A percentile compares a stretch with the other conserved stretches of the same genome.
phyloP scores from a whole-genome alignment of 1,140 invertebrate genomes.

The Diachasmimorpha longicaudata region DNA sequence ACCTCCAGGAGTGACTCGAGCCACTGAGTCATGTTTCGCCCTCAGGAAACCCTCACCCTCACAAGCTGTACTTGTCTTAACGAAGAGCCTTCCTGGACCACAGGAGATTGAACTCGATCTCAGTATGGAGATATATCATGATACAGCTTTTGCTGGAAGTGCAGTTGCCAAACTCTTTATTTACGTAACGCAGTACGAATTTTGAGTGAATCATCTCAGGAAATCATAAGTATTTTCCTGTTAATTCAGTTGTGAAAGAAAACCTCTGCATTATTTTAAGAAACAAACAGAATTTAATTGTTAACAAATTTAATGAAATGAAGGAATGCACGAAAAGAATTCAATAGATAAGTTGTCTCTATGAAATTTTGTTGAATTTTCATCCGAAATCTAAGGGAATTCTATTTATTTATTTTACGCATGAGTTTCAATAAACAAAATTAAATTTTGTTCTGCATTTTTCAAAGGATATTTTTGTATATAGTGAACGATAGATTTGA shows the following conservation, averaged over 20 bases:
- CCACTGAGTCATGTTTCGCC: constrained; percentile 73
- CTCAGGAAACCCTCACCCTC: constrained; percentile 64
- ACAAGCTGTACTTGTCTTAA: constrained; percentile 77
- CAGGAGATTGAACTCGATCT: constrained; percentile 89
- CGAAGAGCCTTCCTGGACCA: constrained; percentile 77
- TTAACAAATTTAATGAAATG: background rate
- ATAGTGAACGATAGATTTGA: too few species aligned
- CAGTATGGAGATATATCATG: constrained; percentile 81
- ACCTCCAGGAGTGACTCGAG: constrained; percentile 66
- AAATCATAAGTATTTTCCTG: background rate
- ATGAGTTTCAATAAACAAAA: too few species aligned
- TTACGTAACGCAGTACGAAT: constrained; percentile 84
- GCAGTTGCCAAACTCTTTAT: constrained; percentile 85
- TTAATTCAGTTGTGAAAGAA: too few species aligned
- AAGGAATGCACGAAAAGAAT: background rate
- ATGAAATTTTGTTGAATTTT: background rate
- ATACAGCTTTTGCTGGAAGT: constrained; percentile 73
- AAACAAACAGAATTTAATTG: too few species aligned
- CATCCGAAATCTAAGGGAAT: too few species aligned
- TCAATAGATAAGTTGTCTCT: too few species aligned
- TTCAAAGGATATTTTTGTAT: too few species aligned
- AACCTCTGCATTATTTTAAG: too few species aligned
- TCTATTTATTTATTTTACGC: too few species aligned
- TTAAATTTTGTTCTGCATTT: too few species aligned
- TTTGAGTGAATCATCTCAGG: constrained; percentile 59